phyloP scores from a whole-genome alignment of 2,888 invertebrate genomes.

The Tuta absoluta region DNA sequence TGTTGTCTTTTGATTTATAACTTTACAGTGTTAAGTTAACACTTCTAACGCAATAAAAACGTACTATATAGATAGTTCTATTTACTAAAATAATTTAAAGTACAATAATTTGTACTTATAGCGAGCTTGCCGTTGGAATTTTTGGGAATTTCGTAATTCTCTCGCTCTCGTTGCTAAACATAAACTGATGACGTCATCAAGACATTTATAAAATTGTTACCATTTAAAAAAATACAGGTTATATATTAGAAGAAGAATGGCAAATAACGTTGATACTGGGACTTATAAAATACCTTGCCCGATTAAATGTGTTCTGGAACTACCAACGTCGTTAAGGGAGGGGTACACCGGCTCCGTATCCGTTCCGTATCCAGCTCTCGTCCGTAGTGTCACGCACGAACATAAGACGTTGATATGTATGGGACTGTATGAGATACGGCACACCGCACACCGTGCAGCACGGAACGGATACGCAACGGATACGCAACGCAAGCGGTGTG shows the following conservation, averaged over 20 bases:
- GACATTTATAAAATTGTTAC: slow-evolving; percentile 43
- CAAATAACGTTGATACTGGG: neutral
- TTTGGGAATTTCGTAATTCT: slow-evolving; percentile 62
- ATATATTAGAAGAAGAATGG: neutral
- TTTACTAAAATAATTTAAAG: slow-evolving; percentile 31
- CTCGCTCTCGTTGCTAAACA: slow-evolving; percentile 59
- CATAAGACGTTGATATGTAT: no score
- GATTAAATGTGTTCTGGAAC: neutral
- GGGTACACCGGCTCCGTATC: no score
- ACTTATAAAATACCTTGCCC: neutral
- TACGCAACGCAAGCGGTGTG: no score
- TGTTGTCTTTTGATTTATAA: slow-evolving; percentile 8
- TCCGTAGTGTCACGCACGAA: no score
- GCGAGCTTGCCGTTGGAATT: slow-evolving; percentile 49
- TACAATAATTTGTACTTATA: slow-evolving; percentile 50
- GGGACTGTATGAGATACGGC: no score
- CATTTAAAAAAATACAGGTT: slow-evolving; percentile 3
- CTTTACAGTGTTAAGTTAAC: neutral
- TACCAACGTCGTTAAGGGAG: no score
- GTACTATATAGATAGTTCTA: slow-evolving; percentile 33
- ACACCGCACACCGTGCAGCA: no score
- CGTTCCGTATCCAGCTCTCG: no score
- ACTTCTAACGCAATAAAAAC: slow-evolving; percentile 12
- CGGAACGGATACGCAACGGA: no score
- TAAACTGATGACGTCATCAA: slow-evolving; percentile 75